phyloP scores from a whole-genome alignment of 1,140 invertebrate genomes.

The Drosophila albomicans region DNA sequence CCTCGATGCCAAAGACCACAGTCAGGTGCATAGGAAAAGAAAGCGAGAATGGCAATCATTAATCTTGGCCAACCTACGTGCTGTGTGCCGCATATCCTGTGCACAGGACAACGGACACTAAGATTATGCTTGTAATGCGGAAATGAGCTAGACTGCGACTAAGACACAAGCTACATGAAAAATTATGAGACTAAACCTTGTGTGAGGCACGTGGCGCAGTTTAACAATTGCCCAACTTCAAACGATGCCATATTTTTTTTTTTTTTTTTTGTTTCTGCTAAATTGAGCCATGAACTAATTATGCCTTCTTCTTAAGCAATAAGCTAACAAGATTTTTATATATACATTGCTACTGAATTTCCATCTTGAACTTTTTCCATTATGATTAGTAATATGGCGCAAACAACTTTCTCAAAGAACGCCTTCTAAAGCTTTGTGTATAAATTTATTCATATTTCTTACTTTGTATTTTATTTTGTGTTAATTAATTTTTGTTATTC shows the following conservation, averaged over 20 bases:
- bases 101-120: slow-evolving; percentile 12
- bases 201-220: slow-evolving; percentile 1
- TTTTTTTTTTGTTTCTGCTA: neutral
- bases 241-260: too few species aligned
- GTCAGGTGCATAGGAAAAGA: slow-evolving; percentile 18
- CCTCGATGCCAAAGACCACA: neutral
- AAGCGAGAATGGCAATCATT: slow-evolving; percentile 29
- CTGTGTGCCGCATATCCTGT: slow-evolving; percentile 13
- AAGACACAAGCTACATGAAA: slow-evolving; percentile 13
- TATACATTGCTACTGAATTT: too few species aligned
- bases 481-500: too few species aligned
- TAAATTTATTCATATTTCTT: too few species aligned
- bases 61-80: slow-evolving; percentile 33
- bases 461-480: too few species aligned
- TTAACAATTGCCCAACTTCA: neutral
- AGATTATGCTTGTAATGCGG: slow-evolving; percentile 46
- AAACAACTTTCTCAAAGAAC: too few species aligned
- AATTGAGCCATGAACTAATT: neutral
- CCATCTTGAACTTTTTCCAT: too few species aligned
- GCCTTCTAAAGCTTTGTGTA: too few species aligned
- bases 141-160: slow-evolving; percentile 28
- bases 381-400: too few species aligned
- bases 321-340: too few species aligned
- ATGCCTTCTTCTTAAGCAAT: neutral
- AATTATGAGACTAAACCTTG: slow-evolving; percentile 17